phyloP scores from a whole-genome alignment of 2,113 vertebrate genomes.

The Myanophis thanlyinensis region DNA sequence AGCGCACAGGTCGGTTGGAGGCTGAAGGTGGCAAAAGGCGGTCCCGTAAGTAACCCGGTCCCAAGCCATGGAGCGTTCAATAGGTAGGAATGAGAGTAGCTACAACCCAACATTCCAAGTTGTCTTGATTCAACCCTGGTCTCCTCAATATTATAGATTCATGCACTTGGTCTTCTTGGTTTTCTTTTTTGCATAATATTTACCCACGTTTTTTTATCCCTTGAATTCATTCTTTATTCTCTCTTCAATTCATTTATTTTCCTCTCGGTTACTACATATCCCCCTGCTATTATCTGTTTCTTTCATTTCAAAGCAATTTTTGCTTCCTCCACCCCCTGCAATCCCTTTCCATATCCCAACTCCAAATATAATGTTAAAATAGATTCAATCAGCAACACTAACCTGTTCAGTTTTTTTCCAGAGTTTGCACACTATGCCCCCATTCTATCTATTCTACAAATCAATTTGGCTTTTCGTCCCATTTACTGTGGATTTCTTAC shows the following conservation, averaged over 20 bases:
- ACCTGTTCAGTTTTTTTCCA: background rate
- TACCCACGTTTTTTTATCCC: background rate
- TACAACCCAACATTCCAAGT: background rate
- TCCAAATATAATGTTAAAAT: background rate
- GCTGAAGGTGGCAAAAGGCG: no score
- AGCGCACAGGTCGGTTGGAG: no score
- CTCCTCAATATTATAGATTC: background rate
- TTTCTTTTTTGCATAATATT: background rate
- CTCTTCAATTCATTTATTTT: background rate
- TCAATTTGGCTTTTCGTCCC: background rate
- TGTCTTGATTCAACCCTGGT: background rate
- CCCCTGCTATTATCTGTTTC: background rate
- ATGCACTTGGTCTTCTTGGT: background rate
- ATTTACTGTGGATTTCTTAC: background rate
- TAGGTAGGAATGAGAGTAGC: background rate
- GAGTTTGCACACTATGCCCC: background rate
- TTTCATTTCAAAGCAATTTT: background rate
- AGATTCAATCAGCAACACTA: background rate
- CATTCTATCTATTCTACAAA: background rate
- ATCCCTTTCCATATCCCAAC: background rate
- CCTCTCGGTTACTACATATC: background rate
- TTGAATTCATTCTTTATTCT: background rate
- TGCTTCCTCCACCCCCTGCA: background rate
- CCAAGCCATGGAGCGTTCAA: no score
- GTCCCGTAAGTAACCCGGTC: no score